Evolutionary conservation across 2,113 vertebrate species (phyloP).

Genomic region (Fregata magnificens): DNA sequence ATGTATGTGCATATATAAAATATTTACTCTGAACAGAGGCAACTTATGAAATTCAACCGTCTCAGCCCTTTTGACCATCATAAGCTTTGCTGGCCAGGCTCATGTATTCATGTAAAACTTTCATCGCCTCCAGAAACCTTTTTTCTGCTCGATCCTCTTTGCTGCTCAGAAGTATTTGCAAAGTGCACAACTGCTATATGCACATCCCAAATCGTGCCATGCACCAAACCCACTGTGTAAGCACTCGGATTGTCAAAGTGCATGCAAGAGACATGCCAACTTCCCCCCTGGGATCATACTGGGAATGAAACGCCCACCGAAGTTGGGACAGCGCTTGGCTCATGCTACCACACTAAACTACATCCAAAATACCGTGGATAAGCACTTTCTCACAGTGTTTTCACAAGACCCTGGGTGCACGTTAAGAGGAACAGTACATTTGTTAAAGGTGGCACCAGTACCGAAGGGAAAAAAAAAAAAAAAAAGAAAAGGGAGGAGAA

Average conservation of each 20-base stretch:
- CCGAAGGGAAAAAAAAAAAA: background rate
- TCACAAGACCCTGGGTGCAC: background rate
- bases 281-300: rapidly evolving
- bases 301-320: rapidly evolving
- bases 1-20: background rate
- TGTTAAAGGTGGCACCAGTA: background rate
- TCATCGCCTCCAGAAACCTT: background rate
- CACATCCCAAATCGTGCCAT: background rate
- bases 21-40: background rate
- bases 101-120: background rate
- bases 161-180: background rate
- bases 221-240: background rate
- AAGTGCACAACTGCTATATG: background rate
- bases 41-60: conserved; percentile 1
- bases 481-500: rapidly evolving
- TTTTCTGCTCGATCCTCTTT: background rate
- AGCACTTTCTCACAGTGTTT: background rate
- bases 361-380: background rate
- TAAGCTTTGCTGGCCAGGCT: background rate
- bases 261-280: rapidly evolving
- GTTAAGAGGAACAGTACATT: background rate
- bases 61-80: background rate
- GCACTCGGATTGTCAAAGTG: background rate
- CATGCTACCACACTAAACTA: background rate
- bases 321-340: background rate